A percentile compares a stretch with the other conserved stretches of the same genome.
phyloP scores from a whole-genome alignment of 2,888 invertebrate species.

The Morinoia aosen region DNA sequence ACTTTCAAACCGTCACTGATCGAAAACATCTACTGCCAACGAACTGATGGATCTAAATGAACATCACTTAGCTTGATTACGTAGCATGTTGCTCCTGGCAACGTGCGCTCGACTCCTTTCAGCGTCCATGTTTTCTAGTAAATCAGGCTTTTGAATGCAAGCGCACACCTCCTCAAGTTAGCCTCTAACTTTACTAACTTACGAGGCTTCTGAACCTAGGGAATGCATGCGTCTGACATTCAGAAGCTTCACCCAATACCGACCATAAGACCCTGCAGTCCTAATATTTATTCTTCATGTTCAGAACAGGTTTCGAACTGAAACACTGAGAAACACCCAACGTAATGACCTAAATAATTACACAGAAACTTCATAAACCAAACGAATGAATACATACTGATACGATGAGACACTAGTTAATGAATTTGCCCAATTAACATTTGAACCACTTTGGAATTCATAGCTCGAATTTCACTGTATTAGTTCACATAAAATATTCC shows the following conservation, averaged over 20 bases:
- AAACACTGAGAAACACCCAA: background rate
- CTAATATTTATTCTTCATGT: background rate
- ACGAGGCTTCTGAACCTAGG: background rate
- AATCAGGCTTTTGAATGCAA: constrained; percentile 2
- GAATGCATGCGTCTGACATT: background rate
- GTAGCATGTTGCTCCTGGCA: background rate
- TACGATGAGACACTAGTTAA: too few relatives aligned
- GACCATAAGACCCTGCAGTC: background rate
- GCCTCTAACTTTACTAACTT: background rate
- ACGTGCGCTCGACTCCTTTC: background rate
- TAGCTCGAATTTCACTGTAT: too few relatives aligned
- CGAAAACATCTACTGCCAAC: background rate
- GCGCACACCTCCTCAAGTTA: background rate
- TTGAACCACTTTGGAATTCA: too few relatives aligned
- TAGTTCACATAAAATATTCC: too few relatives aligned
- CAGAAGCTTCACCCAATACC: background rate
- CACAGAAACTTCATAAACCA: background rate
- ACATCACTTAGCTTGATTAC: background rate
- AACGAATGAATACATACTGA: background rate
- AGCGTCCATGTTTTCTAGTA: background rate
- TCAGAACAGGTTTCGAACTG: background rate
- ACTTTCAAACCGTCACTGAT: background rate
- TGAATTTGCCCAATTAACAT: too few relatives aligned
- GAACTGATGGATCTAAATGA: background rate
- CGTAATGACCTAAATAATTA: background rate